These are phyloP conservation scores for Aythya baeri DNA, from an alignment of 2,113 vertebrate species.

Conservation along the genomic window DNA sequence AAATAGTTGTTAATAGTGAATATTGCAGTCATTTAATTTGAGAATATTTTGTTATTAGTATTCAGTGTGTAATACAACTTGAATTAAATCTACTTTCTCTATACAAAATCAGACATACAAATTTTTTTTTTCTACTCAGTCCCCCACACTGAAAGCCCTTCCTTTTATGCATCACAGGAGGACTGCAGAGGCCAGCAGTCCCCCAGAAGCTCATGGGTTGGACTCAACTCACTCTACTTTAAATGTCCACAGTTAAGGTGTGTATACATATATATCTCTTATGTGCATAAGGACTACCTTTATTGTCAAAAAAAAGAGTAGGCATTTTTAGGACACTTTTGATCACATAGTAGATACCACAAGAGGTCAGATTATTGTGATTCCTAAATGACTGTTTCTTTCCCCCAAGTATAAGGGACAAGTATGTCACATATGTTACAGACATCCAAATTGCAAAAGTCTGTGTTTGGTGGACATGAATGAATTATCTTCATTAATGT, in stretches of 20 bases:
- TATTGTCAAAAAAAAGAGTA: not conserved
- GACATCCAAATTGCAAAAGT: not conserved
- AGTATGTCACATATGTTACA: not conserved
- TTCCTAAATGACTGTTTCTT: not conserved
- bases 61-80: no score
- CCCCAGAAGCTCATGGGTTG: not conserved
- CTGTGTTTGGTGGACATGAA: not conserved
- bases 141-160: no score
- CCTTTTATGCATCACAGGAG: no score
- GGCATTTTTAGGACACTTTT: not conserved
- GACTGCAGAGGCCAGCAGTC: not conserved
- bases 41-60: not conserved
- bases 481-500: not conserved
- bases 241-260: not conserved
- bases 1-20: not conserved
- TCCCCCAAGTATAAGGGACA: not conserved
- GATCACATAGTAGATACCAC: not conserved
- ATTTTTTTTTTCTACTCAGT: no score
- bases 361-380: not conserved
- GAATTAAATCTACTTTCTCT: no score
- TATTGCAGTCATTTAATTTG: not conserved
- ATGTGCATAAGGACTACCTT: not conserved
- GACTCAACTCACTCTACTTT: not conserved
- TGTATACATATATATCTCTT: not conserved
- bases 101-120: no score